Evolutionary conservation across 2,113 vertebrate species (phyloP), one percentile per base, ranked within the genome.

Genomic region (Aleadryas rufinucha): DNA sequence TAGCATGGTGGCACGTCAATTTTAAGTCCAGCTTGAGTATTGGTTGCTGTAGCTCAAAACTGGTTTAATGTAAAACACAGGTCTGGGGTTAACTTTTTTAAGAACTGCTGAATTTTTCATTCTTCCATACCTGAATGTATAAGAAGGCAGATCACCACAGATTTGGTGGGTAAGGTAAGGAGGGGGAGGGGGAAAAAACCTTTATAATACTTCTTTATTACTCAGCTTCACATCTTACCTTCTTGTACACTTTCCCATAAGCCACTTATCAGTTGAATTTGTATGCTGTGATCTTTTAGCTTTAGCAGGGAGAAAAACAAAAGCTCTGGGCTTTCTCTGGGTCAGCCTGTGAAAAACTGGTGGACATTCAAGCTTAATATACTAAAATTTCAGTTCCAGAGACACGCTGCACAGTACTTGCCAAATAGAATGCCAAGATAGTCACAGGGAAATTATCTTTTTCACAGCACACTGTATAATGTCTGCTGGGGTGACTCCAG

Each of bases 341-440:
- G 24, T 90, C 33, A 52, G 31, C 6, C 45, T 53, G 14, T 68
- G 84, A 72, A 79, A 79, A 94, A 81, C 8, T 41, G 42, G 19
- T 19, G n/a, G 41, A 72, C 17, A 17, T 64, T n/a, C n/a, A 47
- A 61, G 30, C 26, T 71, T 8, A 94, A 49, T 49, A 26, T 14
- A 47, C n/a, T 70, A 63, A 78, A 50, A 79, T 87, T 47, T 75
- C 12, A 10, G 44, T 76, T 77, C 35, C 39, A 75, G 53, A 87
- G 49, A 45, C 11, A 56, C 0, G 0, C 11, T 50, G n/a, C 1
- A 2, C 47, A 47, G 15, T 72, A 70, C 11, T 61, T 87, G 31
- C 22, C 37, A 83, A 57, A 77, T 2, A 44, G 22, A 85, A 85
- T 37, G 31, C 20, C 54, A 50, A 17, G 20, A 33, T 6, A 80